phyloP scores from a whole-genome alignment of 2,113 vertebrate genomes.

The Tympanuchus pallidicinctus region DNA sequence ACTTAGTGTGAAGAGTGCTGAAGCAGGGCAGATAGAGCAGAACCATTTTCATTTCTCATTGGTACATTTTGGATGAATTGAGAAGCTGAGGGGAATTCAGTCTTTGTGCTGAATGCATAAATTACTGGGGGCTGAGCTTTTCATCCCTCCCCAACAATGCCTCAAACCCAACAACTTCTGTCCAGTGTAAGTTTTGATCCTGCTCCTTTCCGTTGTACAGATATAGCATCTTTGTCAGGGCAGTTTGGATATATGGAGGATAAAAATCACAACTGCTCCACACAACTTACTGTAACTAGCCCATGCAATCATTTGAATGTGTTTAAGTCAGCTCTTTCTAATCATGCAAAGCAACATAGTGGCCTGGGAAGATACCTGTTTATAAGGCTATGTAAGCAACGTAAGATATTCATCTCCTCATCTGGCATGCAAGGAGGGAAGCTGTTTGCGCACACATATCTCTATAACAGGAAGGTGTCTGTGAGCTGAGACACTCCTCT shows the following conservation, averaged over 20 bases:
- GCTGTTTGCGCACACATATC: neutral
- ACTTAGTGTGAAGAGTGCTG: neutral
- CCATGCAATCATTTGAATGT: neutral
- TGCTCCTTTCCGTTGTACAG: neutral
- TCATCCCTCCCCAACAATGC: neutral
- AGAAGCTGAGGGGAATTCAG: neutral
- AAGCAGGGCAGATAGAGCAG: neutral
- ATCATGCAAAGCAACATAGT: neutral
- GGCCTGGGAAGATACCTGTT: constrained; percentile 7
- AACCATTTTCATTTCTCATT: neutral
- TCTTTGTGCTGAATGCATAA: neutral
- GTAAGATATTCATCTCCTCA: neutral
- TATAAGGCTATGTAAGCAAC: neutral
- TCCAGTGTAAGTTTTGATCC: neutral
- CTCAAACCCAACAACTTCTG: neutral
- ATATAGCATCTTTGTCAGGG: neutral
- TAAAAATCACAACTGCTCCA: neutral
- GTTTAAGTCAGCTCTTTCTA: constrained; percentile 29
- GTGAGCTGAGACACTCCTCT: neutral
- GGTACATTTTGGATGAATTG: neutral
- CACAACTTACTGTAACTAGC: neutral
- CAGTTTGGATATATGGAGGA: neutral
- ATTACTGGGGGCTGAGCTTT: neutral
- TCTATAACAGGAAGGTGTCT: constrained; percentile 11
- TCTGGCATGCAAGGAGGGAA: neutral